Conservation (phyloP, 2,888 invertebrate genomes). For the Tuta absoluta region DNA sequence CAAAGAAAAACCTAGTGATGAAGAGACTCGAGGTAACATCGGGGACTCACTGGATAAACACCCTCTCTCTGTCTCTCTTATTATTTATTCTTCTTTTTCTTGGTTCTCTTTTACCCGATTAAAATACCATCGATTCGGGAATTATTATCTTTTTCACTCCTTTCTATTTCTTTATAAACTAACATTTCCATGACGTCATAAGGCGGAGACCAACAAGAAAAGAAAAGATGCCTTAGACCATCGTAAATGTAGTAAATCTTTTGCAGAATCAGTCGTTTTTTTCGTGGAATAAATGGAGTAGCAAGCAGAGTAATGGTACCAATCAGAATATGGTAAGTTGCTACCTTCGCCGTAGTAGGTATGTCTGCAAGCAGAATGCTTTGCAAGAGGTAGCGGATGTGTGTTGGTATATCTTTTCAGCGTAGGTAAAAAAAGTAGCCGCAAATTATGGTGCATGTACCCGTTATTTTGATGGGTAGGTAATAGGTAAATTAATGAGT, state of each 20-base stretch:
- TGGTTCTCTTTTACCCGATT: neutral
- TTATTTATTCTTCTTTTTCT: neutral
- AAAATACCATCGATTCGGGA: too few species aligned
- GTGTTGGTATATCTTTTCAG: neutral
- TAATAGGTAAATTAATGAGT: too few species aligned
- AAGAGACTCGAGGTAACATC: too few species aligned
- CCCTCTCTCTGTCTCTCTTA: too few species aligned
- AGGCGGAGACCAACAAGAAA: neutral
- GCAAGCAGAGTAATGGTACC: neutral
- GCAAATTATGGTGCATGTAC: too few species aligned
- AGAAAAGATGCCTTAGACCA: neutral
- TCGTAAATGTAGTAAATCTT: slow-evolving; percentile 15
- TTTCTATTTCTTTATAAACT: neutral
- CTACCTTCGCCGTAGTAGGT: neutral
- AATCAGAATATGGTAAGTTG: neutral
- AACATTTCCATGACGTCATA: neutral
- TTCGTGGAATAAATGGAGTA: slow-evolving; percentile 9
- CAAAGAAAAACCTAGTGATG: too few species aligned
- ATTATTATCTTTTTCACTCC: neutral
- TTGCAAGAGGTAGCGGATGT: neutral
- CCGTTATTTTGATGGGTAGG: too few species aligned
- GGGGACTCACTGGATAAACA: too few species aligned
- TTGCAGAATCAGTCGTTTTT: slow-evolving; percentile 2
- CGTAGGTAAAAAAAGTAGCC: too few species aligned
- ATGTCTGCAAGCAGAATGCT: neutral